Percentiles rank a stretch among this genome's conserved stretches.
Conservation (phyloP, 2,888 invertebrate genomes). For the Tinea semifulvella region DNA sequence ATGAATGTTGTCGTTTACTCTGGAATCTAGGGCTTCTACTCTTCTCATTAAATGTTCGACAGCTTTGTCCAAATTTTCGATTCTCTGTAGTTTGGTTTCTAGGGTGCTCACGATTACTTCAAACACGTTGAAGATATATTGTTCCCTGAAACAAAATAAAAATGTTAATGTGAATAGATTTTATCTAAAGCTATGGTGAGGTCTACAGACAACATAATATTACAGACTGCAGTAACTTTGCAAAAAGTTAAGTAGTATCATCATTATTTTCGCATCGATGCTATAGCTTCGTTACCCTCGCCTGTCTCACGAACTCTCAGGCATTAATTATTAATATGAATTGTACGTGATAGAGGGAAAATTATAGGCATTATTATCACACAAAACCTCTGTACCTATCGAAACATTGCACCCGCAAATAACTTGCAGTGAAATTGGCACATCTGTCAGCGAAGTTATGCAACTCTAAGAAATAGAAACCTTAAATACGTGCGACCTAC, state of each 20-base stretch:
- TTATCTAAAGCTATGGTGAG: neutral
- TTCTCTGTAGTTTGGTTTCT: constrained; percentile 86
- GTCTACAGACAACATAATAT: no score
- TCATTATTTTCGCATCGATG: no score
- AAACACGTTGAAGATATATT: constrained; percentile 88
- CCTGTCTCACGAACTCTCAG: no score
- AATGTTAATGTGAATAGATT: neutral
- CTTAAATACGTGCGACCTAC: constrained; percentile 29
- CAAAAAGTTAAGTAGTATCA: no score
- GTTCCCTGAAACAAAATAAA: constrained; percentile 75
- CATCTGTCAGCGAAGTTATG: constrained; percentile 27
- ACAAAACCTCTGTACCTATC: neutral
- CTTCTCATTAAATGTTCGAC: constrained; percentile 87
- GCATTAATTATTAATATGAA: no score
- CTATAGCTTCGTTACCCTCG: no score
- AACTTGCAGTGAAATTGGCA: constrained; percentile 28
- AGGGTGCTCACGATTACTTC: constrained; percentile 89
- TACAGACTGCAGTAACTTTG: no score
- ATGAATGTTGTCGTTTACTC: constrained; percentile 84
- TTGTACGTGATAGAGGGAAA: neutral
- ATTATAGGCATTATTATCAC: neutral
- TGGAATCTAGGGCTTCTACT: constrained; percentile 82
- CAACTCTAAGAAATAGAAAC: constrained; percentile 35
- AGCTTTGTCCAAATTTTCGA: constrained; percentile 88
- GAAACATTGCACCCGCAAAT: constrained; percentile 16